Percentiles rank a stretch among this genome's conserved stretches.
Conservation (phyloP, 2,888 invertebrate genomes). For the Plagodis pulveraria region DNA sequence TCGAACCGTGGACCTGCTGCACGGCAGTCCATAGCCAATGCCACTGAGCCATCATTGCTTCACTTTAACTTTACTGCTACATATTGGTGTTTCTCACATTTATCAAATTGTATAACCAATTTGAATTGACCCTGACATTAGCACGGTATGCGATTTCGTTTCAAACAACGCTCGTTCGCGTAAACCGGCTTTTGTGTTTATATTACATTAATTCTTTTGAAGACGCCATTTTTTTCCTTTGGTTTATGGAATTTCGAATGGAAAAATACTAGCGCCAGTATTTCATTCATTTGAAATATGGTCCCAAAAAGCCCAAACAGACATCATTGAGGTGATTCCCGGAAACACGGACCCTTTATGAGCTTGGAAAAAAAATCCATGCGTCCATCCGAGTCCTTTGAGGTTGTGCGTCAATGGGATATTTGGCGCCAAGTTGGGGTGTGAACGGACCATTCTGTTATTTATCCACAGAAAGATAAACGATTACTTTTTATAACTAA, state of each 20-base stretch:
- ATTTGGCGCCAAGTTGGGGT: conserved; percentile 21
- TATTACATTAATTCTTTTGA: conserved; percentile 6
- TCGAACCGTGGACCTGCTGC: too few relatives aligned
- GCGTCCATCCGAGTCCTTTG: conserved; percentile 2
- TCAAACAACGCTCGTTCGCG: conserved; percentile 8
- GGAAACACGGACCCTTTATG: conserved; percentile 49
- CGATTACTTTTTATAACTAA: not conserved
- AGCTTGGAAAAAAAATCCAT: conserved; percentile 42
- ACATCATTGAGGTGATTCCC: conserved; percentile 45
- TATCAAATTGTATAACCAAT: conserved; percentile 15
- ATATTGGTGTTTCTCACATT: not conserved
- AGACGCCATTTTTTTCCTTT: conserved; percentile 7
- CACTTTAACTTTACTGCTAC: not conserved
- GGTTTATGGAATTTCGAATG: conserved; percentile 19
- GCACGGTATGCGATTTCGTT: conserved; percentile 13
- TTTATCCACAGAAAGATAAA: not conserved
- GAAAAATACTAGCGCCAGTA: conserved; percentile 31
- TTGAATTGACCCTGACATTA: conserved; percentile 44
- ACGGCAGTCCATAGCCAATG: too few relatives aligned
- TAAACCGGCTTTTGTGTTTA: conserved; percentile 24
- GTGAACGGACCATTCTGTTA: conserved; percentile 21
- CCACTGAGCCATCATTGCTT: too few relatives aligned
- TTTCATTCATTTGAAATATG: conserved; percentile 38
- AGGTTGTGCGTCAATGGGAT: conserved; percentile 7
- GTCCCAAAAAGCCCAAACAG: conserved; percentile 31